A percentile compares a stretch with the other conserved stretches of the same genome.
These are phyloP conservation scores for Entomobrya proxima DNA, from an alignment of 2,888 invertebrate genomes.

Conservation along the genomic window DNA sequence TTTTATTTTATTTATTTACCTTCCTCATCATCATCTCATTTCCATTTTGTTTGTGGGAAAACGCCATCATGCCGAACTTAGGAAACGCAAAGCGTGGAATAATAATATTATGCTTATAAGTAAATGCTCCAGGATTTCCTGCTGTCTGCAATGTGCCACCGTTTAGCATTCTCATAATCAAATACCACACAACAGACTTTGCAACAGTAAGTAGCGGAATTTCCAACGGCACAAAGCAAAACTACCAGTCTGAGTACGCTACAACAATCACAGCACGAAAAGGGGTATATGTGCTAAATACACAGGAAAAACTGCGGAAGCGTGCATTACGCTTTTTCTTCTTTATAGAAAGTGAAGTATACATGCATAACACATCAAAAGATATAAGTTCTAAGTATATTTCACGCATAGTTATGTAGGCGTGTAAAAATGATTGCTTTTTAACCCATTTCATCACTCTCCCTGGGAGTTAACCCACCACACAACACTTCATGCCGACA, in stretches of 20 bases:
- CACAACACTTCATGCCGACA: not conserved
- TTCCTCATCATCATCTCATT: not conserved
- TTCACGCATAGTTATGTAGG: not conserved
- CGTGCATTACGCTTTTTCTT: not conserved
- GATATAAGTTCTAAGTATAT: no score
- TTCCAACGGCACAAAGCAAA: not conserved
- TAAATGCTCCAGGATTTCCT: not conserved
- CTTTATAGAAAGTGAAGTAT: no score
- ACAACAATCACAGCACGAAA: not conserved
- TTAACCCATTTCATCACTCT: slow-evolving; percentile 27
- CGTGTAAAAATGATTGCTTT: not conserved
- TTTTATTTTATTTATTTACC: slow-evolving; percentile 7
- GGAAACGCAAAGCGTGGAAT: not conserved
- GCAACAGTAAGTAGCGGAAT: not conserved
- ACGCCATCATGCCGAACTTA: not conserved
- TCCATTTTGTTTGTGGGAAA: not conserved
- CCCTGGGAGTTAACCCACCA: slow-evolving; percentile 12
- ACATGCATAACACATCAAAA: no score
- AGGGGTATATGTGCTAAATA: not conserved
- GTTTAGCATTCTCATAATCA: not conserved
- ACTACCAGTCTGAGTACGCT: not conserved
- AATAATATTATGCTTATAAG: not conserved
- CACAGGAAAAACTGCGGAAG: not conserved
- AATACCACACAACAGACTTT: not conserved
- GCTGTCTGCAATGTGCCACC: not conserved